phyloP scores from a whole-genome alignment of 2,888 invertebrate genomes.

The Eilema sororculum region DNA sequence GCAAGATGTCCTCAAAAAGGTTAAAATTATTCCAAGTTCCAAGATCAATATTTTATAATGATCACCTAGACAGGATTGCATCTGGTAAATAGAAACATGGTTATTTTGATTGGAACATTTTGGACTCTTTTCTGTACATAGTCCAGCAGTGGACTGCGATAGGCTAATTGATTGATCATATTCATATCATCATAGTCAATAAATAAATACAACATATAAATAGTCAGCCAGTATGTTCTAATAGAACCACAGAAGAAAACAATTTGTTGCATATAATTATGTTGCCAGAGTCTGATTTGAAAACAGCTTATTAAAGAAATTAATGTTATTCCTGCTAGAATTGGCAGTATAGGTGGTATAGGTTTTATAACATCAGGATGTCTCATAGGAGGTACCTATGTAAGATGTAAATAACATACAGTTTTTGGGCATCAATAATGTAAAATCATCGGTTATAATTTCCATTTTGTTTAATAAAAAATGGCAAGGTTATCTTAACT shows the following conservation, averaged over 20 bases:
- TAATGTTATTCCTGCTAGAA: not conserved
- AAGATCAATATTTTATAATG: not conserved
- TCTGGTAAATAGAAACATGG: not conserved
- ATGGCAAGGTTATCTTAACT: not conserved
- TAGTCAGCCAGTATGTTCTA: no score
- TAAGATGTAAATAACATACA: not conserved
- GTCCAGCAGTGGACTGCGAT: no score
- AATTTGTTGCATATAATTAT: no score
- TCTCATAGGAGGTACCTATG: not conserved
- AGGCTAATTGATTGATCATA: no score
- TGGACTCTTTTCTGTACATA: no score
- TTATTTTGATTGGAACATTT: not conserved
- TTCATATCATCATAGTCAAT: no score
- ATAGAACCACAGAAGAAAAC: no score
- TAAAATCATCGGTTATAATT: not conserved
- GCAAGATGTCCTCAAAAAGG: no score
- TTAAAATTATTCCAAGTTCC: not conserved
- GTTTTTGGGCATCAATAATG: not conserved
- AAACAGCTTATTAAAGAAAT: no score
- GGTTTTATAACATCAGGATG: not conserved
- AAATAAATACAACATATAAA: no score
- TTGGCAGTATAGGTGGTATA: not conserved
- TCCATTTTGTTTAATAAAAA: not conserved
- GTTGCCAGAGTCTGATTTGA: no score
- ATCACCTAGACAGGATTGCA: not conserved